Conservation (phyloP, 2,888 invertebrate species). For the Mimachlamys varia region DNA sequence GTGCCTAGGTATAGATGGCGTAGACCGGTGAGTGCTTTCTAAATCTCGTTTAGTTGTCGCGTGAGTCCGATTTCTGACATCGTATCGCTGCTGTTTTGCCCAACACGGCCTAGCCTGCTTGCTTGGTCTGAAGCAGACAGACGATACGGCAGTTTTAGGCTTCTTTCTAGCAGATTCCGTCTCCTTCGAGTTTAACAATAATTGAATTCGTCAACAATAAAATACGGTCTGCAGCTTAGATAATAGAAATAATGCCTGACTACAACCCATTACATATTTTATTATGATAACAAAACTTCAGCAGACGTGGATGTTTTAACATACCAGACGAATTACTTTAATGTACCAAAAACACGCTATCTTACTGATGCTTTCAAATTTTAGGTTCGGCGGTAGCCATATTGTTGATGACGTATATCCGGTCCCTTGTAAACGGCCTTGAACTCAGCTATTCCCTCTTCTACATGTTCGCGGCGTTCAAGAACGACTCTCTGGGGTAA, state of each 20-base stretch:
- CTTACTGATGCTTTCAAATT: conserved; percentile 17
- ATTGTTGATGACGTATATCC: conserved; percentile 72
- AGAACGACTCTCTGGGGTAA: conserved; percentile 13
- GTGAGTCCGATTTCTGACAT: background rate
- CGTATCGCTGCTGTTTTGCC: background rate
- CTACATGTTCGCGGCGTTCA: conserved; percentile 70
- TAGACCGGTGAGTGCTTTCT: background rate
- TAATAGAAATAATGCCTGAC: too few species aligned
- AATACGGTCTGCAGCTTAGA: too few species aligned
- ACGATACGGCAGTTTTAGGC: background rate
- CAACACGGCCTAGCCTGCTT: background rate
- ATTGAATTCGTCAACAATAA: too few species aligned
- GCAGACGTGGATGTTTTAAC: too few species aligned
- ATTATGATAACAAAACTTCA: too few species aligned
- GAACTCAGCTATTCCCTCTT: conserved; percentile 74
- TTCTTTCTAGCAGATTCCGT: background rate
- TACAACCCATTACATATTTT: too few species aligned
- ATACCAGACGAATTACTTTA: too few species aligned
- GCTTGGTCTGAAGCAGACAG: background rate
- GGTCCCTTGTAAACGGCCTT: conserved; percentile 71
- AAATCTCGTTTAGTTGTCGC: background rate
- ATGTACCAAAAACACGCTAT: background rate
- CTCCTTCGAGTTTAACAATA: background rate
- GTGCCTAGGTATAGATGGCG: background rate
- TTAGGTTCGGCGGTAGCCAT: conserved; percentile 74